Evolutionary conservation across 37 sponge, comb jelly and placozoan genomes (phyloP).

Genomic region (Chondrilla cf. caribensis): DNA sequence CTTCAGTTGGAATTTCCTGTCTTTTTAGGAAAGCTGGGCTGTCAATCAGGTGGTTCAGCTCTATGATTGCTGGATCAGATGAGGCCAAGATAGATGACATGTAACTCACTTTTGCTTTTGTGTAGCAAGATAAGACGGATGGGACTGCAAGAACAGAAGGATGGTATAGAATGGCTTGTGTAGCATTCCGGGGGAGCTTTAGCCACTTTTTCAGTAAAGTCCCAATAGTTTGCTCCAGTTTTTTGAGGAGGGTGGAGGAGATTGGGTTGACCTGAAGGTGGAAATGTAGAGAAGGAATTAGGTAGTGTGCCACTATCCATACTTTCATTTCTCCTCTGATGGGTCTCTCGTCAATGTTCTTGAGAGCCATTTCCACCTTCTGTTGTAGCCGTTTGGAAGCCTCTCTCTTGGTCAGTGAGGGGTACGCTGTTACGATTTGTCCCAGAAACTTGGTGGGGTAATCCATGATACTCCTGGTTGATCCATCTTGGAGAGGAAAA

Average conservation of each 20-base stretch:
- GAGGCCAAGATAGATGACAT: background rate
- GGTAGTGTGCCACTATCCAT: no score
- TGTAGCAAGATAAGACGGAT: background rate
- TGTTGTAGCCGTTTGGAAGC: background rate
- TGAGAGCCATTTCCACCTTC: no score
- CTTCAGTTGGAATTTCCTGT: background rate
- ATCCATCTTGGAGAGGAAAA: background rate
- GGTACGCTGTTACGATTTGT: background rate
- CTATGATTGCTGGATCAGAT: background rate
- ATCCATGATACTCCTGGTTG: background rate
- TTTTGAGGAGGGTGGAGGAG: no score
- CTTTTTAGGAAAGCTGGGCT: background rate
- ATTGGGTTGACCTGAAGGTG: no score
- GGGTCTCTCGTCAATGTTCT: no score
- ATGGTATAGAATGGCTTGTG: no score
- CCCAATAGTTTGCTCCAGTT: no score
- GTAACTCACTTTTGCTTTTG: background rate
- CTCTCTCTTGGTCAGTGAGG: background rate
- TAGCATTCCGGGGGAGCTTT: no score
- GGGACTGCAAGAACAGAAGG: background rate
- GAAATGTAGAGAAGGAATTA: no score
- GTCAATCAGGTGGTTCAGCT: background rate
- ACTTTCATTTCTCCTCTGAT: no score
- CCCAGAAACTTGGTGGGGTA: background rate
- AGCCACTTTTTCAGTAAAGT: no score